Evolutionary conservation across 2,113 vertebrate genomes (phyloP), one percentile per base, ranked within the genome.

Genomic region (Vulpes ferrilata): DNA sequence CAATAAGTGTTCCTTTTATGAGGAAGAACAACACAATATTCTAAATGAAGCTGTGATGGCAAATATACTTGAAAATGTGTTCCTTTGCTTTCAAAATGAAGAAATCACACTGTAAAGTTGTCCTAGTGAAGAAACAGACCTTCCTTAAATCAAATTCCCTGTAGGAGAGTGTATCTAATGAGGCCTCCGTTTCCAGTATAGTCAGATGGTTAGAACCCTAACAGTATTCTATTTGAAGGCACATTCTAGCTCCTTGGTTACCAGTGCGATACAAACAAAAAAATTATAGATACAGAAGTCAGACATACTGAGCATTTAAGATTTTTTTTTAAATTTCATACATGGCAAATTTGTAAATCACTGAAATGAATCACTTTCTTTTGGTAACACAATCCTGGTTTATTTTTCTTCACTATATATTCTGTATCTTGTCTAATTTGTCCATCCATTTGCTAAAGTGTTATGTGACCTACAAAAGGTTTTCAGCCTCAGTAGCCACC

Each of bases 191-290:
- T 62, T 73, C 90, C 43, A 64, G 83, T 20, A 73, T 0, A 53
- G 83, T 27, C 59, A n/a, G 76, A 16, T 95, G 71, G 64, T 60
- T 76, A 80, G 98, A 98, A 97, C 43, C 4, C 73, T 60, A 9
- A 17, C 76, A 88, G 88, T 10, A 51, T 97, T 97, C 96, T 73
- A 78, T 35, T 10, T 71, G 64, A 76, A 94, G 85, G 74, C 23
- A 88, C 78, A 88, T 86, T 97, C 87, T 25, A 79, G 76, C 27
- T 80, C 51, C 60, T 60, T 90, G 93, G 97, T 97, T 98, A 95
- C 88, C 43, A 71, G 71, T 8, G 30, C 25, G 19, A 16, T 32
- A 30, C 12, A 48, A 25, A 88, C 30, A 96, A 55, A 80, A 62
- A 86, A 2, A 5, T 65, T 83, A 89, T 0, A 62, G 83, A 88